These are phyloP conservation scores for Julus scandinavius DNA, from an alignment of 2,888 invertebrate species.

Conservation along the genomic window DNA sequence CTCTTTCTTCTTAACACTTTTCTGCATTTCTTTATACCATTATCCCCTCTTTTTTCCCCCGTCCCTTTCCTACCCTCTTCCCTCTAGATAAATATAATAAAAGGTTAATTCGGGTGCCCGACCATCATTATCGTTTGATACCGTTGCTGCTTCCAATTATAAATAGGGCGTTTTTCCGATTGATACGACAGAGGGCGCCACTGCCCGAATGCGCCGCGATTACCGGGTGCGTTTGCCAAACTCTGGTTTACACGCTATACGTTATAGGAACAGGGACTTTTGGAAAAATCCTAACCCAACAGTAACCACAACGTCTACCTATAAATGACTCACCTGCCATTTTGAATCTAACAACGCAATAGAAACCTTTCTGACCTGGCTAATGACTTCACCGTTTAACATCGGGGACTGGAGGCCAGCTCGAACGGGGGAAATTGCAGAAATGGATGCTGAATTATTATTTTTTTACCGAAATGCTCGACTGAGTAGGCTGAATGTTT, in stretches of 20 bases:
- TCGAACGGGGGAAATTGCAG: too few relatives aligned
- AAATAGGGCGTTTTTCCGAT: neutral
- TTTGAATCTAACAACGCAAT: too few relatives aligned
- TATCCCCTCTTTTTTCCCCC: neutral
- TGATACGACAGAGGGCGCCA: neutral
- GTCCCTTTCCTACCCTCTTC: neutral
- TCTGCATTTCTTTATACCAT: neutral
- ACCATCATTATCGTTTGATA: conserved; percentile 1
- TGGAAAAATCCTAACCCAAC: too few relatives aligned
- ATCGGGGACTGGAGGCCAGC: too few relatives aligned
- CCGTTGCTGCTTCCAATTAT: neutral
- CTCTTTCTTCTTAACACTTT: conserved; percentile 1
- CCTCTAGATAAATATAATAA: conserved; percentile 1
- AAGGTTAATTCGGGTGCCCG: neutral
- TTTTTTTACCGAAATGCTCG: neutral
- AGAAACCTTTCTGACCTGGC: too few relatives aligned
- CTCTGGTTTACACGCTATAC: too few relatives aligned
- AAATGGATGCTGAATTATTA: too few relatives aligned
- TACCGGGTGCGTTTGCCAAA: neutral
- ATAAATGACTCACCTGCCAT: too few relatives aligned
- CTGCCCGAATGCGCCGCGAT: neutral
- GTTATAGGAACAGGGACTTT: too few relatives aligned
- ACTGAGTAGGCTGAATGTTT: neutral
- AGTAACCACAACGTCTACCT: too few relatives aligned
- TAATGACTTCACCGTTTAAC: too few relatives aligned